These are phyloP conservation scores for Bergia sp. DNA, from an alignment of 92 coral and sea anemone genomes.

Conservation along the genomic window DNA sequence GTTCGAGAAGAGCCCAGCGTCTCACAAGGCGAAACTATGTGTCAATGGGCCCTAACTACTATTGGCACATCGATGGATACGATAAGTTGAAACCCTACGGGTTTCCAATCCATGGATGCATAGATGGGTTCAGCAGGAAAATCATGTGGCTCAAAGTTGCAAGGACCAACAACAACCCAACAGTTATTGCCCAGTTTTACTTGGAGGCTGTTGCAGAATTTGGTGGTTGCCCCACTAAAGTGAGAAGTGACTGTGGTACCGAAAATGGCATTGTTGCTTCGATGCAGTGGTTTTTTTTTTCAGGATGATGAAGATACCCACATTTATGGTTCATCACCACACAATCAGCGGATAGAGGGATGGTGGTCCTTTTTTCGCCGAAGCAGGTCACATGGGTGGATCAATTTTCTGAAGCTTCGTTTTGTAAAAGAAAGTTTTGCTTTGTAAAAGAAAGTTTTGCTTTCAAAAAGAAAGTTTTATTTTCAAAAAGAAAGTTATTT, in stretches of 20 bases:
- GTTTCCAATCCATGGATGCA: neutral
- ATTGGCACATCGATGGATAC: conserved; percentile 21
- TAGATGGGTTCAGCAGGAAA: conserved; percentile 13
- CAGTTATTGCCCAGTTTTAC: conserved; percentile 16
- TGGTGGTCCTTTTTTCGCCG: conserved; percentile 55
- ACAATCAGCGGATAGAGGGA: conserved; percentile 43
- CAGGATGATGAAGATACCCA: conserved; percentile 34
- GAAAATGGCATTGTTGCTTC: conserved; percentile 39
- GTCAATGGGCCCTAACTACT: conserved; percentile 5
- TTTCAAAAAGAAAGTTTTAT: neutral
- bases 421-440: neutral
- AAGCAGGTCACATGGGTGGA: conserved; percentile 54
- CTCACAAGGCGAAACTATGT: conserved; percentile 21
- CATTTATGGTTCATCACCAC: conserved; percentile 47
- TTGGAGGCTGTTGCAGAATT: conserved; percentile 13
- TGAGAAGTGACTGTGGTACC: conserved; percentile 16
- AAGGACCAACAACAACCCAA: neutral
- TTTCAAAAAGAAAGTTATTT: neutral
- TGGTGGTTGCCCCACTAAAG: conserved; percentile 22
- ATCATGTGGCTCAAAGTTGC: conserved; percentile 17
- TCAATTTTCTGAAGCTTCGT: conserved; percentile 17
- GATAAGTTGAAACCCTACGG: conserved; percentile 18
- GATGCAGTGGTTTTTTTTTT: conserved; percentile 17
- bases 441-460: neutral
- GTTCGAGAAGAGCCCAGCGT: neutral